Conservation (phyloP, 2,113 vertebrate genomes). For the Albula goreensis region DNA sequence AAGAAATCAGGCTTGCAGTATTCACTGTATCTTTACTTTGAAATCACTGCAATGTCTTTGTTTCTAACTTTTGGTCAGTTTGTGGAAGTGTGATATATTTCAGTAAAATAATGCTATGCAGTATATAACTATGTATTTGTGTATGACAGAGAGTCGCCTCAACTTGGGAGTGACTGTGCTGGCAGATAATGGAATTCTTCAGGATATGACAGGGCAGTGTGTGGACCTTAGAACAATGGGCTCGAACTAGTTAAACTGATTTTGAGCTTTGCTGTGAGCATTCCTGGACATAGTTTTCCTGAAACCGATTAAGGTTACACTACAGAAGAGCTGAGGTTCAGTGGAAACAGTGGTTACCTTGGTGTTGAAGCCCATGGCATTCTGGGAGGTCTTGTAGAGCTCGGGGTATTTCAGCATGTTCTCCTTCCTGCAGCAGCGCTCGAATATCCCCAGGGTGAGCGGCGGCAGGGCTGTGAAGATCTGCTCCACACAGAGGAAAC, state of each 20-base stretch:
- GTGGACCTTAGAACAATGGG: too few species aligned
- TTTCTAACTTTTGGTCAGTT: too few species aligned
- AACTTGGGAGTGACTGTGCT: too few species aligned
- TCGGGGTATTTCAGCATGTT: constrained; percentile 99
- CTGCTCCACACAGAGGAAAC: constrained; percentile 50
- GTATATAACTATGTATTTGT: too few species aligned
- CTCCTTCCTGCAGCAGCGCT: constrained; percentile 93
- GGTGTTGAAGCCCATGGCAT: constrained; percentile 95
- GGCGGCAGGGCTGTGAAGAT: constrained; percentile 97
- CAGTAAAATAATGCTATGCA: too few species aligned
- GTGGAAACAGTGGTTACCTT: constrained; percentile 74
- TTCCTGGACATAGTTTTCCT: background rate
- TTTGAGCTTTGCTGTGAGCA: background rate
- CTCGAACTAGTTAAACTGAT: background rate
- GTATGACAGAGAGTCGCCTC: too few species aligned
- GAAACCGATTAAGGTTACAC: background rate
- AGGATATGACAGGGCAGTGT: too few species aligned
- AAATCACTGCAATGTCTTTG: too few species aligned
- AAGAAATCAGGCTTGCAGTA: too few species aligned
- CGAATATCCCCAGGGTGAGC: constrained; percentile 95
- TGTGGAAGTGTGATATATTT: too few species aligned
- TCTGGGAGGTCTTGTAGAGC: constrained; percentile 97
- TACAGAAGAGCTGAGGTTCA: background rate
- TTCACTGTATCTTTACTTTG: too few species aligned
- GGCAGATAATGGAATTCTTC: too few species aligned